A percentile compares a stretch with the other conserved stretches of the same genome.
Evolutionary conservation across 2,113 vertebrate genomes (phyloP).

Genomic region (Ictalurus punctatus): DNA sequence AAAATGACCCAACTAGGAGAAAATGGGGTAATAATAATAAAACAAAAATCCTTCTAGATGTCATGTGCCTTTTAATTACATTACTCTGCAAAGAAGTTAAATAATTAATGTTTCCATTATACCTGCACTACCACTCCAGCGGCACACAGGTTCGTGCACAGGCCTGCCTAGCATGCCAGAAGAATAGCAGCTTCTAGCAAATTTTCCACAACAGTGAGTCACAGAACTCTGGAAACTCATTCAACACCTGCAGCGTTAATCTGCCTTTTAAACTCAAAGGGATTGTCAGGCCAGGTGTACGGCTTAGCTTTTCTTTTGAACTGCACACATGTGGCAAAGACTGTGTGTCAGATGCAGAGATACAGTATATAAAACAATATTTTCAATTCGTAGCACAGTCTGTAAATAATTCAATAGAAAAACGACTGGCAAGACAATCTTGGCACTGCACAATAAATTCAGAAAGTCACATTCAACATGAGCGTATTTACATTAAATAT

Average conservation of each 20-base stretch:
- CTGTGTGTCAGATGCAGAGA: background rate
- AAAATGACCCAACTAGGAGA: background rate
- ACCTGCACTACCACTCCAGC: constrained; percentile 5
- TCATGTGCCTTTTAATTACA: background rate
- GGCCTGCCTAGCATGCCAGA: background rate
- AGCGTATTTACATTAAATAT: background rate
- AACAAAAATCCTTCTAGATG: background rate
- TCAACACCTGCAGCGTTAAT: constrained; percentile 20
- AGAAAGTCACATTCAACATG: background rate
- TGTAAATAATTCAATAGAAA: background rate
- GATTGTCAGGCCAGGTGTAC: background rate
- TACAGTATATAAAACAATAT: background rate
- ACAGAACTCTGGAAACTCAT: constrained; percentile 26
- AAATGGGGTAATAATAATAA: background rate
- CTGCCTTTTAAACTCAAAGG: background rate
- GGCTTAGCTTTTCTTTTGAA: background rate
- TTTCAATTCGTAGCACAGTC: background rate
- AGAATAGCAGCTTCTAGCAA: constrained; percentile 18
- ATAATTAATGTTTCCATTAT: background rate
- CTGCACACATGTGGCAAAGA: background rate
- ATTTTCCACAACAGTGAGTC: constrained; percentile 50
- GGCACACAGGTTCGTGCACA: constrained; percentile 23
- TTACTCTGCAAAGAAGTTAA: background rate
- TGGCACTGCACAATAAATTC: background rate
- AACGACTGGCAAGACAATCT: background rate